These are phyloP conservation scores for Hecatera dysodea DNA, from an alignment of 2,888 invertebrate genomes.

Conservation along the genomic window DNA sequence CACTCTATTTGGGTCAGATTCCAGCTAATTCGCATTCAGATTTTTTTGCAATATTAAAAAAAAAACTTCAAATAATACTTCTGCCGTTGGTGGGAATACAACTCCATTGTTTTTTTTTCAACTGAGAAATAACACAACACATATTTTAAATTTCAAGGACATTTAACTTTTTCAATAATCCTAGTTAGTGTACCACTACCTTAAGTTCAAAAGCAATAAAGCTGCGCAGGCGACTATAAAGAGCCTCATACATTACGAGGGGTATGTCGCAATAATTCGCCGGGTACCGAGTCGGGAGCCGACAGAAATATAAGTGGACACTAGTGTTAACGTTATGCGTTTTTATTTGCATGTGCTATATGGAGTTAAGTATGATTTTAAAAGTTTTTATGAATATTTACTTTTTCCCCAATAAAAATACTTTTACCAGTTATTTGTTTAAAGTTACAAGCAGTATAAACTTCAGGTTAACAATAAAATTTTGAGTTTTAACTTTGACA, in stretches of 20 bases:
- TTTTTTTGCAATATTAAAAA: no score
- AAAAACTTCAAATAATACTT: no score
- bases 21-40: no score
- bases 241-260: slow-evolving; percentile 76
- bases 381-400: background rate
- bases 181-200: slow-evolving; percentile 48
- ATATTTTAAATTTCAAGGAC: no score
- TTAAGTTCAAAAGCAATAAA: slow-evolving; percentile 73
- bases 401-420: background rate
- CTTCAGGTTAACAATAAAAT: background rate
- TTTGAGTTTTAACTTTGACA: background rate
- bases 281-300: slow-evolving; percentile 69
- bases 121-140: background rate
- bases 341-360: slow-evolving; percentile 67
- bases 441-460: background rate
- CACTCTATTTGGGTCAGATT: no score
- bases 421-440: background rate
- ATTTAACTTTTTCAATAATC: background rate
- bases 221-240: slow-evolving; percentile 73
- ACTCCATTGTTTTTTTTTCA: background rate
- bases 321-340: slow-evolving; percentile 69
- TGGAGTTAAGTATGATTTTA: slow-evolving; percentile 5
- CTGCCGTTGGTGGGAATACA: background rate
- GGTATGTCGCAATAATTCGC: slow-evolving; percentile 64
- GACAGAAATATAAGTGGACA: slow-evolving; percentile 70